Conservation (phyloP, 2,888 invertebrate genomes). For the Andrena bucephala region DNA sequence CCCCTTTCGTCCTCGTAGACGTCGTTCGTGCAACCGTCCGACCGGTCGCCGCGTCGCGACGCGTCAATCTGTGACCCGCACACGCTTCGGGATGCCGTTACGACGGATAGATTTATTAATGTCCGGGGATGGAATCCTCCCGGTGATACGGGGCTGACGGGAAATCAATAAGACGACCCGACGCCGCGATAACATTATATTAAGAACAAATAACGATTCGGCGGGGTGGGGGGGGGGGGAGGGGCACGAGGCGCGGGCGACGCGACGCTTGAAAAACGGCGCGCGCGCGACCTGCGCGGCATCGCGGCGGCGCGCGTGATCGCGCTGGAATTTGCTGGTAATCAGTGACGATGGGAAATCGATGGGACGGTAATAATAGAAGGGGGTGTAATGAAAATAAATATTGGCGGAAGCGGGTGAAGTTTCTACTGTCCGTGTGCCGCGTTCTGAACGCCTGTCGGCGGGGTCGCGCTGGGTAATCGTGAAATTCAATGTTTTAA, state of each 20-base stretch:
- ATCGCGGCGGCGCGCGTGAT: slow-evolving; percentile 13
- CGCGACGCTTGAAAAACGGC: slow-evolving; percentile 2
- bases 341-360: slow-evolving; percentile 59
- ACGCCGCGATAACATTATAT: slow-evolving; percentile 63
- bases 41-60: slow-evolving; percentile 48
- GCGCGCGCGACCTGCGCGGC: background rate
- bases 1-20: slow-evolving; percentile 56
- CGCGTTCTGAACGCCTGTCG: background rate
- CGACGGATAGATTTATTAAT: slow-evolving; percentile 71
- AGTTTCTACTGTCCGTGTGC: slow-evolving; percentile 22
- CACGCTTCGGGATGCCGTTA: slow-evolving; percentile 56
- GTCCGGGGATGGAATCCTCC: slow-evolving; percentile 65
- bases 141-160: slow-evolving; percentile 49
- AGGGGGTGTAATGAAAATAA: slow-evolving; percentile 57
- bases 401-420: slow-evolving; percentile 57
- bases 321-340: slow-evolving; percentile 34
- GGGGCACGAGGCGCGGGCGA: background rate
- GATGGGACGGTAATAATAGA: slow-evolving; percentile 54
- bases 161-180: slow-evolving; percentile 61
- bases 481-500: slow-evolving; percentile 12
- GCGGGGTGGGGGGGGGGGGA: background rate
- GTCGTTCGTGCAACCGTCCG: slow-evolving; percentile 51
- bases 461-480: slow-evolving; percentile 20
- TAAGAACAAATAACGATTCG: slow-evolving; percentile 61
- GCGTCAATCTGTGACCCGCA: slow-evolving; percentile 70